Evolutionary conservation across 2,888 invertebrate genomes (phyloP), one percentile per base, ranked within the genome.

Genomic region (Oscheius sp.): DNA sequence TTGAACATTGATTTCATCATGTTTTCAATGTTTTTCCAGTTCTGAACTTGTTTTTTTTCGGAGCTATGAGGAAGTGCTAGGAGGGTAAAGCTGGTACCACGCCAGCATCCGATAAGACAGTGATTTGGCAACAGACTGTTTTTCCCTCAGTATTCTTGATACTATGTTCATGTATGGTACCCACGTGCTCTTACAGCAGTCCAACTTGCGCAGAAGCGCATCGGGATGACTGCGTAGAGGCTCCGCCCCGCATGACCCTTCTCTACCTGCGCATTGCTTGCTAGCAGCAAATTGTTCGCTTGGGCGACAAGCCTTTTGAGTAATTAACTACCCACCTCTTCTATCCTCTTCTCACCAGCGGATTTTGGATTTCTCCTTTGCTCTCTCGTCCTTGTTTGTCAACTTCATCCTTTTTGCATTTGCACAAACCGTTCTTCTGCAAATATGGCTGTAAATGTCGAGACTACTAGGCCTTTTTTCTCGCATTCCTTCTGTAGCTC

Each of bases 221-320:
- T 35, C 3, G 35, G 60, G 60, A 37, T 60, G 37, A 42, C 42
- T 42, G 7, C 42, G 60, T 2, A 29, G 48, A 65, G 65, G 55
- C 68, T 55, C 68, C 68, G 68, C 68, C 68, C 68, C 68, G 68
- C 55, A 68, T 68, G 68, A 68, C 68, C 68, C 68, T 37, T 50
- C 42, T n/a, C 5, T 63, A 55, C 68, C 68, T 68, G 68, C 68
- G 68, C 68, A 35, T 32, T 21, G 68, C 55, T 37, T 55, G 55
- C 68, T 63, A 21, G 48, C 53, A 37, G 55, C 68, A 68, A 68
- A 68, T 68, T 68, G 55, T 55, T 35, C 55, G 55, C 55, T 13
- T 37, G 37, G 68, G 37, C 68, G 68, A 68, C 55, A 55, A 37
- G 55, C 53, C 32, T 37, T 55, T 68, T 63, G 50, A 48, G 9